phyloP scores from a whole-genome alignment of 2,888 invertebrate species.

The Cynaeus angustus region DNA sequence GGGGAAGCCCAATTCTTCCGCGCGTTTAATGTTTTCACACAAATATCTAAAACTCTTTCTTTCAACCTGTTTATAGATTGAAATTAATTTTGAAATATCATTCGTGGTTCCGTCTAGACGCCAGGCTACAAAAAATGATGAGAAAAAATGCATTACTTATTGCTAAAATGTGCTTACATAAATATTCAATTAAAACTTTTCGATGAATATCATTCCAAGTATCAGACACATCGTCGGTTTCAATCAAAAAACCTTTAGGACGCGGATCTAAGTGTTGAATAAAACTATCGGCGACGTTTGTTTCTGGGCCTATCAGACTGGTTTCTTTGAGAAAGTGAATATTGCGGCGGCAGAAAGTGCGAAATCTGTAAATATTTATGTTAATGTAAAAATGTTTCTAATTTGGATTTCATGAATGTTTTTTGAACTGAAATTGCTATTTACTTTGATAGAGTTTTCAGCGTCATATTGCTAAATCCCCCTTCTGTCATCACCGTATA shows the following conservation, averaged over 20 bases:
- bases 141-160: not conserved
- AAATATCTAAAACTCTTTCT: conserved; percentile 73
- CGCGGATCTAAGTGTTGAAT: conserved; percentile 60
- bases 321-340: conserved; percentile 67
- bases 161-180: conserved; percentile 59
- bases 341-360: conserved; percentile 49
- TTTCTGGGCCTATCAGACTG: conserved; percentile 66
- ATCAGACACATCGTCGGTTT: conserved; percentile 58
- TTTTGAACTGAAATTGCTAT: conserved; percentile 58
- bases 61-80: conserved; percentile 65
- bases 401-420: conserved; percentile 63
- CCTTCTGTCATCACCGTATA: conserved; percentile 77
- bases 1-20: conserved; percentile 75
- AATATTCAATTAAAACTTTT: conserved; percentile 60
- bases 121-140: conserved; percentile 60
- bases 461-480: conserved; percentile 71
- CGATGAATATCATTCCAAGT: conserved; percentile 64
- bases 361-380: conserved; percentile 39
- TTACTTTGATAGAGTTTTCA: conserved; percentile 60
- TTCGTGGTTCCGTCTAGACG: conserved; percentile 68
- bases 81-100: conserved; percentile 67
- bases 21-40: conserved; percentile 74
- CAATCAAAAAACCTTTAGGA: conserved; percentile 53
- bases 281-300: conserved; percentile 69
- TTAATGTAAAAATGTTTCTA: conserved; percentile 64